Conservation (phyloP, 2,797 vertebrate species). For the Micromesistius poutassou region DNA sequence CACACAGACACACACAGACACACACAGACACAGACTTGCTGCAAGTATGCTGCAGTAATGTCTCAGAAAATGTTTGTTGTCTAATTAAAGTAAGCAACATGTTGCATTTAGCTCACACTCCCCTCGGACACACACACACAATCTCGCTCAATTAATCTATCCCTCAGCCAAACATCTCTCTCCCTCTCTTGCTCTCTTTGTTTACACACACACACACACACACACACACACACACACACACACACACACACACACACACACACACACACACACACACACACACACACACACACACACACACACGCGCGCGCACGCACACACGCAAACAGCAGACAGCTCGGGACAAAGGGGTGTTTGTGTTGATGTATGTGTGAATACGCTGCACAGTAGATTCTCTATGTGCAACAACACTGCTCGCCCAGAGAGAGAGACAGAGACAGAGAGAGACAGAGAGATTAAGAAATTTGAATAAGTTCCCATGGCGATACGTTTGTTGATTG, state of each 20-base stretch:
- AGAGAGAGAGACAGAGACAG: background rate
- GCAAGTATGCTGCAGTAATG: background rate
- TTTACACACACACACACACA: constrained; percentile 17
- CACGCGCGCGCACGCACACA: constrained; percentile 15
- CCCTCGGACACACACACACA: background rate
- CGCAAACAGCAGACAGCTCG: constrained; percentile 10
- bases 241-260: constrained; percentile 18
- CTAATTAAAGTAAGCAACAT: too few relatives aligned
- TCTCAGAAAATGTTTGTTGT: too few relatives aligned
- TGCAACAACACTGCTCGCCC: background rate
- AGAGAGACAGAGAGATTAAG: background rate
- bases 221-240: constrained; percentile 23
- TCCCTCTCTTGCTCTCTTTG: constrained; percentile 11
- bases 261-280: constrained; percentile 16
- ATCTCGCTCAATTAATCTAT: background rate
- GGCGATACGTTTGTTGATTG: background rate
- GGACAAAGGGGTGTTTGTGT: constrained; percentile 62
- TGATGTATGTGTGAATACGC: constrained; percentile 16
- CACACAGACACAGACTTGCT: background rate
- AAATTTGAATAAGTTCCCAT: constrained; percentile 1
- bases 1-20: background rate
- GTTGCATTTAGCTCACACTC: background rate
- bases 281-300: constrained; percentile 18
- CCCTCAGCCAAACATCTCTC: background rate
- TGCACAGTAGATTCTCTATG: background rate